Evolutionary conservation across 1,140 invertebrate species (phyloP).

Genomic region (Protaetia brevitarsis): DNA sequence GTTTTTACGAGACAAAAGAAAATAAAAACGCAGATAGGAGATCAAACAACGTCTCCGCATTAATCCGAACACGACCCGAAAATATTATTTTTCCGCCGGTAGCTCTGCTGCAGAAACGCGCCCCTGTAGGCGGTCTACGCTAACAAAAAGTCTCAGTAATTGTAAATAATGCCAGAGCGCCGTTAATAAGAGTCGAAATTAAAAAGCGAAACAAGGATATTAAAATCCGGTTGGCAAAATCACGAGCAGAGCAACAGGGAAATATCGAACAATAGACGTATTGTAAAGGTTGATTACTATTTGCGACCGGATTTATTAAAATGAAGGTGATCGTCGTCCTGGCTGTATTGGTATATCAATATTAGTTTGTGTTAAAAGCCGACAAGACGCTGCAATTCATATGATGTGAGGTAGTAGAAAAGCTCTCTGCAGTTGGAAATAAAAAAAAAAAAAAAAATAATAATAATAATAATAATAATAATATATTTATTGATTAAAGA

Average conservation of each 20-base stretch:
- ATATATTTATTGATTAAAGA: too few relatives aligned
- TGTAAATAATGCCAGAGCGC: constrained; percentile 8
- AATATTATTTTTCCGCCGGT: background rate
- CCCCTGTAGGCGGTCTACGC: background rate
- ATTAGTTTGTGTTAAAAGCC: too few relatives aligned
- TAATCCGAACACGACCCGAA: background rate
- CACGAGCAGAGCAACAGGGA: background rate
- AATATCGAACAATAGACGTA: background rate
- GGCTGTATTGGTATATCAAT: too few relatives aligned
- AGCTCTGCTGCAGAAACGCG: background rate
- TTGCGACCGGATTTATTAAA: too few relatives aligned
- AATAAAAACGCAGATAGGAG: background rate
- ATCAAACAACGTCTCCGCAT: constrained; percentile 5
- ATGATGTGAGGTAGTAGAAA: too few relatives aligned
- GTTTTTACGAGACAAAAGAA: background rate
- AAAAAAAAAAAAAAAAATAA: too few relatives aligned
- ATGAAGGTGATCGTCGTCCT: too few relatives aligned
- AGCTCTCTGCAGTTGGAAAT: too few relatives aligned
- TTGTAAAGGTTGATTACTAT: too few relatives aligned
- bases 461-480: too few relatives aligned
- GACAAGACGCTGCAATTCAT: too few relatives aligned
- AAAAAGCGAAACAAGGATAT: constrained; percentile 13
- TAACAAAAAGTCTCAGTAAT: constrained; percentile 6
- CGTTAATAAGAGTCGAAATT: constrained; percentile 8
- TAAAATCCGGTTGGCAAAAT: background rate